Percentiles rank a stretch among this genome's conserved stretches.
Evolutionary conservation across 37 sponge, comb jelly and placozoan species (phyloP).

Genomic region (Spongilla lacustris): DNA sequence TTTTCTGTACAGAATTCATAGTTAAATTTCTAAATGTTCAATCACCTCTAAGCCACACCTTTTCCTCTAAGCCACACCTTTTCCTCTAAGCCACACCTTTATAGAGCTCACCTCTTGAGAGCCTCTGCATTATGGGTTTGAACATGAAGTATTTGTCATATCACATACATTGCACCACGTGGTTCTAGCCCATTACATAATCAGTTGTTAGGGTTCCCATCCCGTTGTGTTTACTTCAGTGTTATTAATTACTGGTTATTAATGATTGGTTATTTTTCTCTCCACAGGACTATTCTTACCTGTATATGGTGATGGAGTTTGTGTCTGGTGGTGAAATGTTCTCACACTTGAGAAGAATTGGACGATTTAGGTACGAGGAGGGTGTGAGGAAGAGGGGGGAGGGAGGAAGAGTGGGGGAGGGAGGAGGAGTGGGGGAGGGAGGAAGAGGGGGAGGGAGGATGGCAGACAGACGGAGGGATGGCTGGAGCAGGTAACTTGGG

Average conservation of each 20-base stretch:
- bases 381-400: not conserved
- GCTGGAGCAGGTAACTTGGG: not conserved
- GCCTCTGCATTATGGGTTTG: too few species aligned
- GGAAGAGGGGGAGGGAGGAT: not conserved
- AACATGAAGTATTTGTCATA: too few species aligned
- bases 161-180: too few species aligned
- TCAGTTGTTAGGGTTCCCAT: not conserved
- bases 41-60: too few species aligned
- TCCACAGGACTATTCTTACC: slow-evolving; percentile 84
- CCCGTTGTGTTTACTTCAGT: not conserved
- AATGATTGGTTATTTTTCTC: not conserved
- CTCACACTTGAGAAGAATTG: slow-evolving; percentile 92
- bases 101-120: too few species aligned
- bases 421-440: not conserved
- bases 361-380: slow-evolving; percentile 85
- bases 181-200: too few species aligned
- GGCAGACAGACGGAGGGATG: not conserved
- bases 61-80: too few species aligned
- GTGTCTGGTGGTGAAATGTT: slow-evolving; percentile 97
- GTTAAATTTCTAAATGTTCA: too few species aligned
- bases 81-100: too few species aligned
- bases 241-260: not conserved
- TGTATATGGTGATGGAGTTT: slow-evolving; percentile 99
- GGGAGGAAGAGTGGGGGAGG: not conserved
- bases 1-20: too few species aligned